Evolutionary conservation across 2,888 invertebrate species (phyloP), one percentile per base, ranked within the genome.

Genomic region (Tridacna crocea): DNA sequence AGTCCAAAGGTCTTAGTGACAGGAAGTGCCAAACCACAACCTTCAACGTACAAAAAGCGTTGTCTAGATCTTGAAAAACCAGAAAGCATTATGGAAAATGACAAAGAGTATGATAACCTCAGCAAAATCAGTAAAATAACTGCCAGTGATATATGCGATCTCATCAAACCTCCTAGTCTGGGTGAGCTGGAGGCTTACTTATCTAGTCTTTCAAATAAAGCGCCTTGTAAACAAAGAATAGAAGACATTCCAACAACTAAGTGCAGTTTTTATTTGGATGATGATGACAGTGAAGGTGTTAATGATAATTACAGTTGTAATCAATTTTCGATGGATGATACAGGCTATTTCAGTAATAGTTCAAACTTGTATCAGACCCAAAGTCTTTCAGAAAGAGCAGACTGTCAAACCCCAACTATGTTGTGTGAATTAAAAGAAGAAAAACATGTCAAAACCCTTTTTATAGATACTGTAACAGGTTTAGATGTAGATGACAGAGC

Each of bases 161-260:
- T 88, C 65, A 80, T 87, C 36, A 89, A 90, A 66, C 92, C 92
- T 2, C 83, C 92, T 22, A 88, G 91, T 68, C 90, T 92, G 0
- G 87, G 88, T 77, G 91, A 93, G 48, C 87, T 93, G 60, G 91
- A 92, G 75, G 84, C 86, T 24, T 92, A 92, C 66, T 85, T 93
- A 11, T 83, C 90, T 78, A 92, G 88, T 87, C 90, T 92, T 82
- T 86, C 88, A 76, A 85, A 87, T 58, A 83, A 82, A 78, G 72
- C 77, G 26, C 66, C 83, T 36, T 80, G 70, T 63, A 78, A 63
- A 47, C 65, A 55, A 10, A 80, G 78, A 72, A 68, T 75, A 15
- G 78, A 86, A 63, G 83, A 84, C 61, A 89, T 88, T 75, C 87
- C 88, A 55, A 84, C 87, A 10, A 89, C 90, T 12, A 88, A 90